These are phyloP conservation scores for Tringa solitaria DNA, from an alignment of 2,113 vertebrate genomes.

Conservation along the genomic window DNA sequence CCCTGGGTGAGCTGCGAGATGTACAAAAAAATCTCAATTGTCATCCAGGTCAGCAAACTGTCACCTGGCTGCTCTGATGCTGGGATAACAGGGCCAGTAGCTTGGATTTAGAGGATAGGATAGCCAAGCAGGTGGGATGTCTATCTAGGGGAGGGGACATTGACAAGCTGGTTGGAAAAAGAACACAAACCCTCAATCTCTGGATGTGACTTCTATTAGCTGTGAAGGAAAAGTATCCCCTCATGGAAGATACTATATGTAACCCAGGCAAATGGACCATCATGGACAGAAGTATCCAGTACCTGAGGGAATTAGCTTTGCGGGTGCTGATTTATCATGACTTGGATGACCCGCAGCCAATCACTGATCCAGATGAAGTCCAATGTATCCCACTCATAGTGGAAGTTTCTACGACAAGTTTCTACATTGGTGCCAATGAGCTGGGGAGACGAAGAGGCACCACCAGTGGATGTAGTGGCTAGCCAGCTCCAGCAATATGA, in stretches of 20 bases:
- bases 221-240: neutral
- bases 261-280: neutral
- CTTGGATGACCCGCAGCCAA: neutral
- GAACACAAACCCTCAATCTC: neutral
- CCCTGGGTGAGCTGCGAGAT: neutral
- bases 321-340: neutral
- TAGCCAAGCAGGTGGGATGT: neutral
- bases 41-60: neutral
- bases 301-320: neutral
- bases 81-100: neutral
- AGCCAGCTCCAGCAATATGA: neutral
- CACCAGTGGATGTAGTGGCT: neutral
- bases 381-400: neutral
- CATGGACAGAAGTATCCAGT: neutral
- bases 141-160: neutral
- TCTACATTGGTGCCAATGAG: neutral
- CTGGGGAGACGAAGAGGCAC: neutral
- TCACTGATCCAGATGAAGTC: neutral
- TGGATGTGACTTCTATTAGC: neutral
- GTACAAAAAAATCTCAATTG: neutral
- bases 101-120: neutral
- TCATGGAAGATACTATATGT: neutral
- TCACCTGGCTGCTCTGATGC: neutral
- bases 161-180: neutral
- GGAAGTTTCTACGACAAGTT: neutral